A percentile compares a stretch with the other conserved stretches of the same genome.
phyloP scores from a whole-genome alignment of 2,888 invertebrate genomes.

The Diachrysia chrysitis region DNA sequence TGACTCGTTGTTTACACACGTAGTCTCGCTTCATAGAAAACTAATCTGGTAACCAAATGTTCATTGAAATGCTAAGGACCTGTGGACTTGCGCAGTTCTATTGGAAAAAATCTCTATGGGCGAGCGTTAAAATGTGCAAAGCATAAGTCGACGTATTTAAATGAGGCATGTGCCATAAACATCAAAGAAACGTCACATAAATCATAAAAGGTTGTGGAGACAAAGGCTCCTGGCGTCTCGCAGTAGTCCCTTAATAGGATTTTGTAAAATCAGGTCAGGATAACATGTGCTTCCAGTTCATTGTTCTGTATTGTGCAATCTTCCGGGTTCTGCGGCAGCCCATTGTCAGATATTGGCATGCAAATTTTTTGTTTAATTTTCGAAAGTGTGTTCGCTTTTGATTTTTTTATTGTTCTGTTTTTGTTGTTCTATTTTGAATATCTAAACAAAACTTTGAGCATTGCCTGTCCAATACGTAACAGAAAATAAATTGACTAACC shows the following conservation, averaged over 20 bases:
- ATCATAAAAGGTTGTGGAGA: slow-evolving; percentile 84
- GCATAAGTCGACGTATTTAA: slow-evolving; percentile 85
- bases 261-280: slow-evolving; percentile 86
- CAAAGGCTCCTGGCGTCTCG: slow-evolving; percentile 76
- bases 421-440: slow-evolving; percentile 56
- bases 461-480: slow-evolving; percentile 15
- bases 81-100: slow-evolving; percentile 66
- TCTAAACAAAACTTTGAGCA: slow-evolving; percentile 29
- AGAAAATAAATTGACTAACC: slow-evolving; percentile 17
- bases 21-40: slow-evolving; percentile 78
- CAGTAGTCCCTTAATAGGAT: slow-evolving; percentile 76
- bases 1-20: slow-evolving; percentile 78
- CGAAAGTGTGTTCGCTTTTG: slow-evolving; percentile 57
- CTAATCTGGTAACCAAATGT: slow-evolving; percentile 89
- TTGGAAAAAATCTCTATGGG: slow-evolving; percentile 80
- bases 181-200: slow-evolving; percentile 85
- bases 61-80: slow-evolving; percentile 83
- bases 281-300: slow-evolving; percentile 84
- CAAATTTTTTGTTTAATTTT: slow-evolving; percentile 78
- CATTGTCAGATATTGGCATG: slow-evolving; percentile 78
- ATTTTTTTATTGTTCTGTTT: slow-evolving; percentile 67
- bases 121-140: slow-evolving; percentile 84
- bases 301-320: slow-evolving; percentile 83
- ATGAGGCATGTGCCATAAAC: slow-evolving; percentile 87
- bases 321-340: slow-evolving; percentile 79